phyloP scores from a whole-genome alignment of 2,888 invertebrate genomes.

The Drosophila lacicola region DNA sequence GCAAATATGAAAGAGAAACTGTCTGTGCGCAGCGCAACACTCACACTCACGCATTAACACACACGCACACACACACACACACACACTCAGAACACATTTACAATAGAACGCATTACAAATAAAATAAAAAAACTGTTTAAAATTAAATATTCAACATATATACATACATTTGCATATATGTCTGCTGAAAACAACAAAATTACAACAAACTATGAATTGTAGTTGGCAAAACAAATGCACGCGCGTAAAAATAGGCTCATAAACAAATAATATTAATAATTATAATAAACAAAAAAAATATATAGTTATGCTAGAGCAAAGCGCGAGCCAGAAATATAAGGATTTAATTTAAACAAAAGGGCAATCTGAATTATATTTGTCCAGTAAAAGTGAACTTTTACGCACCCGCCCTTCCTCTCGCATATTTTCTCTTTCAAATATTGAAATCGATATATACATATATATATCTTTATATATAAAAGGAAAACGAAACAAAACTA shows the following conservation, averaged over 20 bases:
- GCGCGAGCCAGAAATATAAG: constrained; percentile 23
- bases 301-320: constrained; percentile 42
- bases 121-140: constrained; percentile 51
- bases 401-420: constrained; percentile 39
- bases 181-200: constrained; percentile 34
- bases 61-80: constrained; percentile 21
- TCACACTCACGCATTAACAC: constrained; percentile 3
- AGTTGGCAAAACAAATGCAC: constrained; percentile 45
- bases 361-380: constrained; percentile 71
- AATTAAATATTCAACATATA: constrained; percentile 40
- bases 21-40: constrained; percentile 76
- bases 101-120: constrained; percentile 48
- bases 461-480: constrained; percentile 23
- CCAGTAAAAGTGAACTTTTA: constrained; percentile 54
- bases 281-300: constrained; percentile 17
- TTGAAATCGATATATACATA: constrained; percentile 54
- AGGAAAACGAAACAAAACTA: constrained; percentile 29
- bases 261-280: constrained; percentile 18
- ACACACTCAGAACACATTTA: constrained; percentile 33
- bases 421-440: constrained; percentile 61
- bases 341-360: constrained; percentile 42
- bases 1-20: constrained; percentile 75
- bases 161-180: constrained; percentile 25
- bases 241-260: constrained; percentile 36
- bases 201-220: constrained; percentile 34